These are phyloP conservation scores for Chlorospingus flavigularis DNA, from an alignment of 2,797 vertebrate genomes.

Conservation along the genomic window DNA sequence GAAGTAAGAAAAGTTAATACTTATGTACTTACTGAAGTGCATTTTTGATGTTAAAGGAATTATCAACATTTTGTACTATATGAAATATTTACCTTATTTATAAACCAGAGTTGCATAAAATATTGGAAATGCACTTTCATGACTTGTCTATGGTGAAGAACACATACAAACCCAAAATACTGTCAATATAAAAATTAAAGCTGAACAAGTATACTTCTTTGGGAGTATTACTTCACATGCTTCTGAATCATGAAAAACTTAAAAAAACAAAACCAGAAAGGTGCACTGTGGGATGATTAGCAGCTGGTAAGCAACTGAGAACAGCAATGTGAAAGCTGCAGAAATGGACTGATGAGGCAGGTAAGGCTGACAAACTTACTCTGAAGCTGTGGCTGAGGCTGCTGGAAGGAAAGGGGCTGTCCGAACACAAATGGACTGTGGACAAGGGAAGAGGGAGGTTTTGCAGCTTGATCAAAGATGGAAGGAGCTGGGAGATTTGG, in stretches of 20 bases:
- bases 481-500: slow-evolving; percentile 98
- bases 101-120: neutral
- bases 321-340: slow-evolving; percentile 80
- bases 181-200: neutral
- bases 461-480: slow-evolving; percentile 99
- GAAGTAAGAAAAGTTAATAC: neutral
- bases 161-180: neutral
- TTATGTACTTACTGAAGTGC: neutral
- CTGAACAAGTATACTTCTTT: slow-evolving; percentile 44
- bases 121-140: neutral
- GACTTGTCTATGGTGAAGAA: neutral
- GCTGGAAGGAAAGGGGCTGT: slow-evolving; percentile 99
- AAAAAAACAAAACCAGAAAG: slow-evolving; percentile 51
- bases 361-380: slow-evolving; percentile 98
- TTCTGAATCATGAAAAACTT: slow-evolving; percentile 65
- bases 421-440: slow-evolving; percentile 99
- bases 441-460: slow-evolving; percentile 99
- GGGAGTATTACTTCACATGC: slow-evolving; percentile 40
- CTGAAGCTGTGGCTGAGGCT: slow-evolving; percentile 98
- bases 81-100: neutral
- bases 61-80: neutral
- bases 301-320: slow-evolving; percentile 67
- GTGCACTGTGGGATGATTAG: slow-evolving; percentile 56
- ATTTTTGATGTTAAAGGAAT: neutral
- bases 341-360: slow-evolving; percentile 87